Conservation (phyloP, 2,113 vertebrate genomes). For the Oostethus manadensis region DNA sequence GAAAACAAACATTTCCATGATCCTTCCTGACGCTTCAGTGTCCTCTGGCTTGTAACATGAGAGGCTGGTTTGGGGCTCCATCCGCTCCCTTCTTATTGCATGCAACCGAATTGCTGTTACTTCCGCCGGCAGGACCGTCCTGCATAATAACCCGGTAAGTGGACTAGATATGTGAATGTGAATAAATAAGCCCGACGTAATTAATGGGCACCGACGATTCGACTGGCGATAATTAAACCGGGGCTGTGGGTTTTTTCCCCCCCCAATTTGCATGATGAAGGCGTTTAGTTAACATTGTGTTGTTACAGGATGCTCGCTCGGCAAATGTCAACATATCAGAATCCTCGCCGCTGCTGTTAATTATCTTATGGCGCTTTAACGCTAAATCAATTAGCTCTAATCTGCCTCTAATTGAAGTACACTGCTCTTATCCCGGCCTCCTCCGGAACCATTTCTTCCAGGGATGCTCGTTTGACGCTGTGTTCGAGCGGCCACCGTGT, state of each 20-base stretch:
- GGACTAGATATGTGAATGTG: conserved; percentile 38
- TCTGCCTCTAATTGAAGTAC: background rate
- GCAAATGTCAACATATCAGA: conserved; percentile 76
- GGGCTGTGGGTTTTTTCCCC: background rate
- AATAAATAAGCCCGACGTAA: conserved; percentile 68
- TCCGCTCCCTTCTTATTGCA: background rate
- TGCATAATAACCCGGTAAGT: conserved; percentile 1
- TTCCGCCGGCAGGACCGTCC: background rate
- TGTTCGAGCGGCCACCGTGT: too few species aligned
- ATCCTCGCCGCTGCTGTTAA: conserved; percentile 70
- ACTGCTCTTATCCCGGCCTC: too few species aligned
- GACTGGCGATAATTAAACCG: conserved; percentile 69
- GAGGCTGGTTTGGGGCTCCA: background rate
- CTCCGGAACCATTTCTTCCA: too few species aligned
- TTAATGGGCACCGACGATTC: conserved; percentile 66
- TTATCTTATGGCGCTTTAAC: conserved; percentile 60
- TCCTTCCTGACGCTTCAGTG: background rate
- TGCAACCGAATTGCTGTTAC: background rate
- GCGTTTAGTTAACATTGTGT: conserved; percentile 64
- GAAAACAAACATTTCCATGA: too few species aligned
- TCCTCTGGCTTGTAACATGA: background rate
- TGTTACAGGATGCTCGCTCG: conserved; percentile 69
- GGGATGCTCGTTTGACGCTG: too few species aligned
- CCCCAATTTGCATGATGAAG: conserved; percentile 74
- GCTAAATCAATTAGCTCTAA: background rate